These are phyloP conservation scores for Hartigia nigra DNA, from an alignment of 2,888 invertebrate genomes.

Conservation along the genomic window DNA sequence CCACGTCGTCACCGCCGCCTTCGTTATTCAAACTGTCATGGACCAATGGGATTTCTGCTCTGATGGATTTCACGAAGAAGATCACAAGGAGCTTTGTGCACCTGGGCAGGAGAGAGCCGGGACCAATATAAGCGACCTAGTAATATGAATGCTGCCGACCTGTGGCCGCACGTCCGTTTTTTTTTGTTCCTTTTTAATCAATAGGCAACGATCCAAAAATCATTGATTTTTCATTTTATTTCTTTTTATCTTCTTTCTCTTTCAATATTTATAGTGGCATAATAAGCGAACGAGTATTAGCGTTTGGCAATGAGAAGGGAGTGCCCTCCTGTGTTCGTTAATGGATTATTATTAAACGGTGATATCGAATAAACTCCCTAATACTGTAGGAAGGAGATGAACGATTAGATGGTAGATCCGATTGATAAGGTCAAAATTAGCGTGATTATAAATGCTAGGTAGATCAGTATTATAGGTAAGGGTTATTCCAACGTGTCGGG, in stretches of 20 bases:
- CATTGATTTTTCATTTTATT: slow-evolving; percentile 8
- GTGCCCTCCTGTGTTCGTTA: neutral
- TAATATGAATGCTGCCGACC: slow-evolving; percentile 5
- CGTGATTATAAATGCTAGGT: neutral
- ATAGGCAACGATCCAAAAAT: slow-evolving; percentile 5
- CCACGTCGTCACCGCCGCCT: neutral
- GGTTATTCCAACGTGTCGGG: neutral
- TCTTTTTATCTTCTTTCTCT: slow-evolving; percentile 7
- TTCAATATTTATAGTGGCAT: neutral
- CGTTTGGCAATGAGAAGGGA: neutral
- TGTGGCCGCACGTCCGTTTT: slow-evolving; percentile 5
- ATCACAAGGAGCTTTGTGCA: neutral
- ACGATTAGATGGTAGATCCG: neutral
- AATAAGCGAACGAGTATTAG: slow-evolving; percentile 7
- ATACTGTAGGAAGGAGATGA: neutral
- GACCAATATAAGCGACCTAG: neutral
- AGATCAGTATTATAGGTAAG: neutral
- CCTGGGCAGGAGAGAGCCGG: neutral
- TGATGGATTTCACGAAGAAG: neutral
- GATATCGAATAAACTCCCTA: neutral
- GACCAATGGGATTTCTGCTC: neutral
- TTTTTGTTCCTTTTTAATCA: slow-evolving; percentile 1
- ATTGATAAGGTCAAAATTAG: neutral
- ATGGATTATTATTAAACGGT: neutral
- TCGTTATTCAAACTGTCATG: neutral